Conservation (phyloP, 2,797 vertebrate species). For the Psittacula derbiana region DNA sequence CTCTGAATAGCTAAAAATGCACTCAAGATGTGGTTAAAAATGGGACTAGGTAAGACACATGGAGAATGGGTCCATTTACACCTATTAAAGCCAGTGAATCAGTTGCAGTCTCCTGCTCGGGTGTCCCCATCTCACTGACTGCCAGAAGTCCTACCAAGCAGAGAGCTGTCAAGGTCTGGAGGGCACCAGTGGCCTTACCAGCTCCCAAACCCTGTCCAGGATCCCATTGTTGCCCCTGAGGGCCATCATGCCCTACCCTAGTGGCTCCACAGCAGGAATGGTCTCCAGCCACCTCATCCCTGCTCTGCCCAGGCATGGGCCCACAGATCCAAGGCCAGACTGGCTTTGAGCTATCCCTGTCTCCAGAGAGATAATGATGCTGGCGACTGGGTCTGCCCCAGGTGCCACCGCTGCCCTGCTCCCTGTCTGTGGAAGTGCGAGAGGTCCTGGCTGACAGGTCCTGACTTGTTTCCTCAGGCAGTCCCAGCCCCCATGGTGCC, state of each 20-base stretch:
- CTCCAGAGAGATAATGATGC: fast-evolving
- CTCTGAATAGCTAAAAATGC: not conserved
- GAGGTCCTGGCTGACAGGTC: no score
- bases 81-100: not conserved
- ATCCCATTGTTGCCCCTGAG: fast-evolving
- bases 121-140: not conserved
- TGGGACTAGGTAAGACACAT: fast-evolving
- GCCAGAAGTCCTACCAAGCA: not conserved
- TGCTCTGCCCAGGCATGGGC: not conserved
- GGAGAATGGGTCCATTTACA: not conserved
- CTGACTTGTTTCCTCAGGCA: not conserved
- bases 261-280: fast-evolving
- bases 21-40: not conserved
- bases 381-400: fast-evolving
- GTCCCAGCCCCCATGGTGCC: fast-evolving
- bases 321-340: fast-evolving
- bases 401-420: not conserved
- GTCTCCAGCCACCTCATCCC: not conserved
- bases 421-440: not conserved
- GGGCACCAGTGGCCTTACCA: not conserved
- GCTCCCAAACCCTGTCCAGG: fast-evolving
- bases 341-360: fast-evolving
- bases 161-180: not conserved
- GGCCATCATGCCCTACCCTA: not conserved
- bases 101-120: not conserved